Evolutionary conservation across 2,888 invertebrate genomes (phyloP), one percentile per base, ranked within the genome.

Genomic region (Acheta domesticus): DNA sequence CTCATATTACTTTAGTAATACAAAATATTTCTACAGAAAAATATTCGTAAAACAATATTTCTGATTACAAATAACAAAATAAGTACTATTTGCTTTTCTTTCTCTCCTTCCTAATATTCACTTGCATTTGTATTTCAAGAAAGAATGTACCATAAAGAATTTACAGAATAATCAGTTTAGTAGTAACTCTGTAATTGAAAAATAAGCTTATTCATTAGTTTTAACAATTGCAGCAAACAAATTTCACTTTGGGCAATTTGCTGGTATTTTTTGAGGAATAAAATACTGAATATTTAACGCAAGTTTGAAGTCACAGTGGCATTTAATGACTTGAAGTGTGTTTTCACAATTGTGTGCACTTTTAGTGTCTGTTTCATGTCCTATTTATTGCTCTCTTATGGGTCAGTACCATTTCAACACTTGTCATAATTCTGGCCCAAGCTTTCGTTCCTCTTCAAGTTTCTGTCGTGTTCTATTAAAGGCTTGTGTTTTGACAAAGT

Each of bases 401-500:
- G 62, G 62, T 62, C 62, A 62, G n/a, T 62, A 62, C 62, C 62
- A 62, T 12, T n/a, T 62, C 62, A 62, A n/a, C 14, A 62, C n/a
- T n/a, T 62, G 62, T 62, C 62, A 62, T 62, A n/a, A 62, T 19
- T 62, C 86, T 49, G 86, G 85, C 81, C 86, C 87, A 81, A 87
- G 86, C 82, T 88, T 87, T 82, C 93, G 87, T 62, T 92, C 92
- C 82, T 92, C 92, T 85, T 93, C 94, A 0, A 94, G 92, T 85
- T 93, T 93, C 85, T 94, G 93, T 78, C 94, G 90, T 73, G 95
- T 96, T 81, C 94, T 92, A 87, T 95, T 96, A 85, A 98, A 95
- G 11, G 97, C 97, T 86, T 96, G 93, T 0, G 97, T 98, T 89
- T 96, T 97, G 78, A 96, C 89, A 88, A 97, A 97, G 88, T 98